Evolutionary conservation across 2,888 invertebrate genomes (phyloP).

Genomic region (Drosophila lacicola): DNA sequence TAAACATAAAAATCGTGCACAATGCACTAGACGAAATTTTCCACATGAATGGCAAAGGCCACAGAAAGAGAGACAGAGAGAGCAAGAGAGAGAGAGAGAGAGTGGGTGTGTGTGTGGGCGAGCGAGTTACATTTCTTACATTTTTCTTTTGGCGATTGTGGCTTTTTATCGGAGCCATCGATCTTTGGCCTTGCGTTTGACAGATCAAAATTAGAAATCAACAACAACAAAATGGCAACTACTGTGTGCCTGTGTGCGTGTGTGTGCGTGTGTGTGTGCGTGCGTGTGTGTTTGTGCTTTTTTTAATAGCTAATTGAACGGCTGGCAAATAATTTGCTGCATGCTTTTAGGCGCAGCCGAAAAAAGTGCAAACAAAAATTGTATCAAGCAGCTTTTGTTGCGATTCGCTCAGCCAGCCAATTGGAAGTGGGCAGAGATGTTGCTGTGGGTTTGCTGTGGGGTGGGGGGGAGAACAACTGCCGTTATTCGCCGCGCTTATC

Average conservation of each 20-base stretch:
- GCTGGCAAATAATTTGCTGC: constrained; percentile 66
- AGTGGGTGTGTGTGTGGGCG: not conserved
- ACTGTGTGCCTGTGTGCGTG: not conserved
- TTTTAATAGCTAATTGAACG: constrained; percentile 76
- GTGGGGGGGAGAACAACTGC: not conserved
- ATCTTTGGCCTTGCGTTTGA: constrained; percentile 81
- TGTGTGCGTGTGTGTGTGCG: not conserved
- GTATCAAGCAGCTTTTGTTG: constrained; percentile 58
- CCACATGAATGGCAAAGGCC: constrained; percentile 75
- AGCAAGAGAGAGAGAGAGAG: not conserved
- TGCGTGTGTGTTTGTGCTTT: constrained; percentile 6
- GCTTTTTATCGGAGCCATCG: constrained; percentile 81
- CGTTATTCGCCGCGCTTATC: constrained; percentile 59
- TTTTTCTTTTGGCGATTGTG: constrained; percentile 30
- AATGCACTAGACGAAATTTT: constrained; percentile 78
- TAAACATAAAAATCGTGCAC: constrained; percentile 75
- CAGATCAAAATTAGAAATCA: constrained; percentile 82
- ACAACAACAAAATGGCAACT: constrained; percentile 20
- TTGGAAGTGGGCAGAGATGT: not conserved
- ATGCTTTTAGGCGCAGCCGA: constrained; percentile 55
- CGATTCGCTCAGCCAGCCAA: constrained; percentile 19
- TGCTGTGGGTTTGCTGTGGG: no score
- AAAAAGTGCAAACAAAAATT: constrained; percentile 67
- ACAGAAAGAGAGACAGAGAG: not conserved
- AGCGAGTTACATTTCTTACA: constrained; percentile 24